Evolutionary conservation across 2,113 vertebrate species (phyloP).

Genomic region (Ceyx margarethae): DNA sequence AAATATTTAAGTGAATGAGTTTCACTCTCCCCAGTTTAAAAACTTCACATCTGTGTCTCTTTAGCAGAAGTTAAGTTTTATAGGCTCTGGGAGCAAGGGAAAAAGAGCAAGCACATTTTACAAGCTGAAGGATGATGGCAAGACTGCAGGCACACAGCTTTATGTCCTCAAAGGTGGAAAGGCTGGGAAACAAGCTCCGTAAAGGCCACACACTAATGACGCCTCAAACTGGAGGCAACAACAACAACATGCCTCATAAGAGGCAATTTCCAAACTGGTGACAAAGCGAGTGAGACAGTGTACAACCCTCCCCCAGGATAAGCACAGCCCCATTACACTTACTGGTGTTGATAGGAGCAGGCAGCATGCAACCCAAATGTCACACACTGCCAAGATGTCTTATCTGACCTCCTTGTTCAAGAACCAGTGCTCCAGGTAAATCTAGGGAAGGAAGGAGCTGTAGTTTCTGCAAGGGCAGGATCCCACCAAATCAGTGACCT

Average conservation of each 20-base stretch:
- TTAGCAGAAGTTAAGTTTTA: not conserved
- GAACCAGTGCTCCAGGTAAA: not conserved
- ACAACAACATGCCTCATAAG: fast-evolving
- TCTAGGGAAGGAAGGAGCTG: not conserved
- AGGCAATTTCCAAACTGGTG: not conserved
- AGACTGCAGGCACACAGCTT: not conserved
- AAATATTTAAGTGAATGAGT: not conserved
- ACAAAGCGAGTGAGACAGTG: not conserved
- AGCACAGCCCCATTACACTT: fast-evolving
- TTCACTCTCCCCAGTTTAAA: not conserved
- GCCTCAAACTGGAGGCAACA: not conserved
- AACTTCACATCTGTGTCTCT: not conserved
- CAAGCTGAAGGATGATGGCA: not conserved
- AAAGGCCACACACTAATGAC: not conserved
- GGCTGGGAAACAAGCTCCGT: not conserved
- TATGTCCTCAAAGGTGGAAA: not conserved
- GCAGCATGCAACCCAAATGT: not conserved
- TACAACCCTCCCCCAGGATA: not conserved
- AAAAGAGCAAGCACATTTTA: not conserved
- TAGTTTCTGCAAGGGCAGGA: not conserved
- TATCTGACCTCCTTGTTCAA: not conserved
- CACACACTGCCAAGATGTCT: fast-evolving
- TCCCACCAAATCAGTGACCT: not conserved
- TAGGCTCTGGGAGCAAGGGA: not conserved
- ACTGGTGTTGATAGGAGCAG: not conserved